Conservation (phyloP, 2,888 invertebrate species). For the Sesia bembeciformis region DNA sequence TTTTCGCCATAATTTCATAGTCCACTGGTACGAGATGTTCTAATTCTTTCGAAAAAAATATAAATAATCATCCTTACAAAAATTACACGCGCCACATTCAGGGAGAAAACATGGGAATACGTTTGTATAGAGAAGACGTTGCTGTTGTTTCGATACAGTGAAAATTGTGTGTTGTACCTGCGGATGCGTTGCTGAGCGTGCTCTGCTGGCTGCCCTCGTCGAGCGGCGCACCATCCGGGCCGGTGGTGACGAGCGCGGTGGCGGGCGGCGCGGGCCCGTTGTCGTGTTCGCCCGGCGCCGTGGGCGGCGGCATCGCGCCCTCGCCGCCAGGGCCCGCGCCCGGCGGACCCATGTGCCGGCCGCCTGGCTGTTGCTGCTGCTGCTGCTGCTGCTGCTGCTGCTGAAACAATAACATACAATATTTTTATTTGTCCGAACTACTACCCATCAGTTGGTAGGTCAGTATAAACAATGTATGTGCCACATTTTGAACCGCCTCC, state of each 20-base stretch:
- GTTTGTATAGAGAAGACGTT: too few relatives aligned
- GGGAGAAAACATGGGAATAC: too few relatives aligned
- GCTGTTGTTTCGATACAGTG: too few relatives aligned
- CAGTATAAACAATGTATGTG: too few relatives aligned
- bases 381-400: not conserved
- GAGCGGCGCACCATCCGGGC: constrained; percentile 90
- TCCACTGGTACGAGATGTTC: too few relatives aligned
- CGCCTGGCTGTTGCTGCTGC: constrained; percentile 56
- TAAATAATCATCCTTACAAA: too few relatives aligned
- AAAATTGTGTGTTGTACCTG: constrained; percentile 70
- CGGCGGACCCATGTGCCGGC: constrained; percentile 72
- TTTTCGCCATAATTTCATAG: too few relatives aligned
- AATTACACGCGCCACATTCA: too few relatives aligned
- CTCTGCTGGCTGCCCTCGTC: constrained; percentile 96
- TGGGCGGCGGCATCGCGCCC: constrained; percentile 75
- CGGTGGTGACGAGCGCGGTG: constrained; percentile 91
- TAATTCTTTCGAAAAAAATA: too few relatives aligned
- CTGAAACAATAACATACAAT: too few relatives aligned
- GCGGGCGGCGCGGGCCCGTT: constrained; percentile 82
- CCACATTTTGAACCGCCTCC: too few relatives aligned
- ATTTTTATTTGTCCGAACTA: too few relatives aligned
- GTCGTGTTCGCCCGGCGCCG: constrained; percentile 77
- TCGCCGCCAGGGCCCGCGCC: constrained; percentile 56
- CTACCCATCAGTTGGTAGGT: constrained; percentile 4
- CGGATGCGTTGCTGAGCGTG: constrained; percentile 93